A percentile compares a stretch with the other conserved stretches of the same genome.
These are phyloP conservation scores for Alaudala cheleensis DNA, from an alignment of 2,113 vertebrate species.

Conservation along the genomic window DNA sequence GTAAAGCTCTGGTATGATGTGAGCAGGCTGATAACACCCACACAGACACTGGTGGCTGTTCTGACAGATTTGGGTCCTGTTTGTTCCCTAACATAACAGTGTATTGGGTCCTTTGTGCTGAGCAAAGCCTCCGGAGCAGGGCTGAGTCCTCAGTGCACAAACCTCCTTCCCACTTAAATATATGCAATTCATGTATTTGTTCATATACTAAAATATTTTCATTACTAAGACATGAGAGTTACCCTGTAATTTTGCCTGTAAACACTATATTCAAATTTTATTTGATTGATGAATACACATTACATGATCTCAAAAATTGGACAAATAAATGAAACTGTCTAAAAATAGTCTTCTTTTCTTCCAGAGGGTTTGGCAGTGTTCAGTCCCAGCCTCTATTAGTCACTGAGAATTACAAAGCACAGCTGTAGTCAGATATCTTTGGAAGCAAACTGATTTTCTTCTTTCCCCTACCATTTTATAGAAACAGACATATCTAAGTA, in stretches of 20 bases:
- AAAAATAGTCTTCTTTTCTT: neutral
- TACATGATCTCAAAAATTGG: neutral
- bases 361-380: neutral
- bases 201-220: neutral
- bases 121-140: neutral
- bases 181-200: neutral
- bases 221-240: neutral
- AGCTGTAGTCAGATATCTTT: neutral
- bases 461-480: neutral
- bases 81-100: accelerated
- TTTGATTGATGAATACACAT: neutral
- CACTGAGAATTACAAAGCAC: neutral
- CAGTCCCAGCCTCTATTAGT: neutral
- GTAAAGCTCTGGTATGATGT: neutral
- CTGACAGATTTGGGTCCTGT: neutral
- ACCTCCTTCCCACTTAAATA: neutral
- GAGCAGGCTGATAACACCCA: neutral
- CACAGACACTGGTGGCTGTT: neutral
- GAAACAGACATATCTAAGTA: constrained; percentile 20
- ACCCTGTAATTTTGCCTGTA: neutral
- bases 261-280: neutral
- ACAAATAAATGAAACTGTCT: neutral
- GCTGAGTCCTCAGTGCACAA: neutral
- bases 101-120: neutral
- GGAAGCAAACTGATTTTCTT: neutral